Conservation (phyloP, 1,140 invertebrate genomes). For the Drosophila simulans region DNA sequence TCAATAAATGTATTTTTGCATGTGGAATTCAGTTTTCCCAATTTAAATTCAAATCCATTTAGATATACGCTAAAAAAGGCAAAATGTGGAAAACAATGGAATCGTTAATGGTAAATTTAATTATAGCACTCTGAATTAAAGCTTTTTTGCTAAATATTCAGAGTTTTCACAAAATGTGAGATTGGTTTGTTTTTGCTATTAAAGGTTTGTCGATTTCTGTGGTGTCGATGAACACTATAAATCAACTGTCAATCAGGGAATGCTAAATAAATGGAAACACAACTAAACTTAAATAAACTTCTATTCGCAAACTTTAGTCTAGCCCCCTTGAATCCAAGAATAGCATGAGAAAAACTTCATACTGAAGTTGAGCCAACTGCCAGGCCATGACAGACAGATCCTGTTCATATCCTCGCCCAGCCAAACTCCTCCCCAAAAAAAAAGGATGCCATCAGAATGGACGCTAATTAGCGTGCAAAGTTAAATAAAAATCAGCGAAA, state of each 20-base stretch:
- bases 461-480: slow-evolving; percentile 66
- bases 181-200: neutral
- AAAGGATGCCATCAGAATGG: slow-evolving; percentile 52
- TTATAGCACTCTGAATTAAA: neutral
- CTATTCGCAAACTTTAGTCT: slow-evolving; percentile 24
- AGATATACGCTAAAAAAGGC: neutral
- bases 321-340: neutral
- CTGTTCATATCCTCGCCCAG: slow-evolving; percentile 6
- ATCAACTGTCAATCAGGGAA: slow-evolving; percentile 46
- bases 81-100: neutral
- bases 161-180: neutral
- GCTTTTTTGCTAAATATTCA: neutral
- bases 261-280: slow-evolving; percentile 37
- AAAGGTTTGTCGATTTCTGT: neutral
- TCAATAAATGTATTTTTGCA: slow-evolving; percentile 12
- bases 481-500: slow-evolving; percentile 72
- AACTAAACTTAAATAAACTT: slow-evolving; percentile 36
- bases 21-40: slow-evolving; percentile 26
- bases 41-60: slow-evolving; percentile 9
- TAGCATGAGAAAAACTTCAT: slow-evolving; percentile 29
- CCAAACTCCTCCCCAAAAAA: neutral
- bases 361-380: slow-evolving; percentile 31
- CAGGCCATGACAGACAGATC: slow-evolving; percentile 22
- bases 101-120: slow-evolving; percentile 1
- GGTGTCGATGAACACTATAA: slow-evolving; percentile 29